phyloP scores from a whole-genome alignment of 2,888 invertebrate genomes.

The Cantharis rustica region DNA sequence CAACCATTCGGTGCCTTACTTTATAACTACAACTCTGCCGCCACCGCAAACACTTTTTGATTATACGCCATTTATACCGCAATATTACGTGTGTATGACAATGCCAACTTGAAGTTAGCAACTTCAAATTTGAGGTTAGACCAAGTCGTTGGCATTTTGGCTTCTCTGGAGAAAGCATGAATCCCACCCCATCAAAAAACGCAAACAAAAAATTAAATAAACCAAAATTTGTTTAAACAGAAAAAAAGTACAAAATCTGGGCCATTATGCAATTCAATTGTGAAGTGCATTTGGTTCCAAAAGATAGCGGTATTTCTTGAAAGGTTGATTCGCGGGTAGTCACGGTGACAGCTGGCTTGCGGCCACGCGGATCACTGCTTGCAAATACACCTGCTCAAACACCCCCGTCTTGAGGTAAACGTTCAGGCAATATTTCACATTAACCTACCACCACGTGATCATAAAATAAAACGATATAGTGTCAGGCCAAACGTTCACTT shows the following conservation, averaged over 20 bases:
- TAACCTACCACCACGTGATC: neutral
- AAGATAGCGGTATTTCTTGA: slow-evolving; percentile 20
- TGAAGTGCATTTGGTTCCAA: slow-evolving; percentile 3
- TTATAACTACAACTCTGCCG: slow-evolving; percentile 18
- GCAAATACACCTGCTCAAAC: slow-evolving; percentile 55
- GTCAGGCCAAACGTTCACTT: neutral
- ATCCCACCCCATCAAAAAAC: neutral
- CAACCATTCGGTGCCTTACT: slow-evolving; percentile 38
- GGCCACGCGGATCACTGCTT: slow-evolving; percentile 50
- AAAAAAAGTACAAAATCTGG: neutral
- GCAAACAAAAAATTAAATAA: neutral
- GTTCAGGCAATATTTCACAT: slow-evolving; percentile 20
- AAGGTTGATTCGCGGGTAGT: slow-evolving; percentile 27
- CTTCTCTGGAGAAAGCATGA: no score
- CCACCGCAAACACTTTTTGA: slow-evolving; percentile 25
- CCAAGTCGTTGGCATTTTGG: neutral
- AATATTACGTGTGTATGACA: slow-evolving; percentile 5
- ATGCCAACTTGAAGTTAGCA: neutral
- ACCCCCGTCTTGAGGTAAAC: slow-evolving; percentile 33
- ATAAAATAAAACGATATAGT: neutral
- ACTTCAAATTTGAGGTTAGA: neutral
- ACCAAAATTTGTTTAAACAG: neutral
- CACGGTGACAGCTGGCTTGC: slow-evolving; percentile 52
- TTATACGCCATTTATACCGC: slow-evolving; percentile 22
- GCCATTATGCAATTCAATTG: neutral